Evolutionary conservation across 2,113 vertebrate species (phyloP).

Genomic region (Acanthochromis polyacanthus): DNA sequence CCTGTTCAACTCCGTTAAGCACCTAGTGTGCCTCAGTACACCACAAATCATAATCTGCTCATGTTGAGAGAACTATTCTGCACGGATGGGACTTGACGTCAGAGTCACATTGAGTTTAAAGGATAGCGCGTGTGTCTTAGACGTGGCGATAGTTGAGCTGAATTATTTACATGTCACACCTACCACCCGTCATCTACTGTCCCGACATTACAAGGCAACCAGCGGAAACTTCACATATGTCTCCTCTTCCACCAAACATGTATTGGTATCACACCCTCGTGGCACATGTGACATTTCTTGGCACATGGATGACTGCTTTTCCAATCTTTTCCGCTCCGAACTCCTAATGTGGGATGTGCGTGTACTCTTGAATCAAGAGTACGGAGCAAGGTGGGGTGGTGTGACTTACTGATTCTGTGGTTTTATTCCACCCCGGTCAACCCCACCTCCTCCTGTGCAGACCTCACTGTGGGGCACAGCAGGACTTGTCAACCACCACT

Average conservation of each 20-base stretch:
- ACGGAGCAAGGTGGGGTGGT: background rate
- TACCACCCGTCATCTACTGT: conserved; percentile 9
- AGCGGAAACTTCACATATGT: conserved; percentile 2
- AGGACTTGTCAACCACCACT: conserved; percentile 60
- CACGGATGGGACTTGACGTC: conserved; percentile 38
- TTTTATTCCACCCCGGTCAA: conserved; percentile 6
- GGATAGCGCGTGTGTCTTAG: conserved; percentile 10
- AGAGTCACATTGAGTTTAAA: conserved; percentile 49
- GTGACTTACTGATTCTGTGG: conserved; percentile 21
- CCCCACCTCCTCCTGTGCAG: conserved; percentile 24
- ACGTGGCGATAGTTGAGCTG: conserved; percentile 3
- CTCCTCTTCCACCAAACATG: background rate
- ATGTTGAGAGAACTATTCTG: conserved; percentile 54
- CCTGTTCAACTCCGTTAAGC: conserved; percentile 77
- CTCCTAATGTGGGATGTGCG: background rate
- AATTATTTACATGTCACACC: conserved; percentile 32
- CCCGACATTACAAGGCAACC: background rate
- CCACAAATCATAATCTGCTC: conserved; percentile 70
- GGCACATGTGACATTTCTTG: conserved; percentile 41
- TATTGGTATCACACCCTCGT: background rate
- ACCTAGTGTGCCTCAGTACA: conserved; percentile 69
- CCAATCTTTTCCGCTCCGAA: conserved; percentile 35
- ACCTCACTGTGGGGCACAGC: conserved; percentile 38
- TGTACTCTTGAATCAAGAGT: conserved; percentile 18
- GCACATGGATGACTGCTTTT: conserved; percentile 41